Base-by-base conservation (phyloP, 2,797 vertebrate species). In the Champsocephalus esox region DNA sequence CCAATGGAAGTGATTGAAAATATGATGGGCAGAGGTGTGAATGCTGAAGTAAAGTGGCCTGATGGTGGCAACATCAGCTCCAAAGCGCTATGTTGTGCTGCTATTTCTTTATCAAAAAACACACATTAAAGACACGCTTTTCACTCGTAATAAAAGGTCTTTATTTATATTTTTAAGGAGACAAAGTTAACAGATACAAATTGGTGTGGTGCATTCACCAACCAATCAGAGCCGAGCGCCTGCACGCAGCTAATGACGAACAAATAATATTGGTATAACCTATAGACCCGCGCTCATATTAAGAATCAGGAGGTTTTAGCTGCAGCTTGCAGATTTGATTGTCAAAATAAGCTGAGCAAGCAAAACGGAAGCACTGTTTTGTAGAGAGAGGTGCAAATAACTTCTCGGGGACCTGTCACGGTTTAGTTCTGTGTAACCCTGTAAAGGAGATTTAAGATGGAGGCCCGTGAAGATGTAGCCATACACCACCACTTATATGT, bases 341-440 rank as follows among this genome's bases (percentile, higher is more conserved):
- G 61, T 14, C 54, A 58, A 24, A 83, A 76, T 34, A 50, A 77
- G 80, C 63, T 73, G 86, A 84, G 56, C 56, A 60, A 79, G 84
- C 75, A 67, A 41, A 75, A 16, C 3, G 41, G 19, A 61, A 66
- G 63, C 66, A 50, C 44, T 28, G 61, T 69, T 77, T 48, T 65
- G 21, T 10, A 14, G 24, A 2, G 9, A 50, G 71, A 54, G 63
- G 76, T 73, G 71, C 41, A 82, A 86, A 83, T 74, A 84, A 81
- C 72, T 79, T 83, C 9, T 0, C 32, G 41, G 61, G 73, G 95
- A 95, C 95, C 95, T 95, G 96, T 96, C 95, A 96, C 93, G 91
- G 94, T 95, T 96, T 95, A 89, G 94, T 93, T 96, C 95, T 96
- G 95, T 96, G 95, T 95, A 96, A 89, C 94, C 91, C 77, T 64